phyloP scores from a whole-genome alignment of 2,113 vertebrate genomes.

The Psilopogon haemacephalus region DNA sequence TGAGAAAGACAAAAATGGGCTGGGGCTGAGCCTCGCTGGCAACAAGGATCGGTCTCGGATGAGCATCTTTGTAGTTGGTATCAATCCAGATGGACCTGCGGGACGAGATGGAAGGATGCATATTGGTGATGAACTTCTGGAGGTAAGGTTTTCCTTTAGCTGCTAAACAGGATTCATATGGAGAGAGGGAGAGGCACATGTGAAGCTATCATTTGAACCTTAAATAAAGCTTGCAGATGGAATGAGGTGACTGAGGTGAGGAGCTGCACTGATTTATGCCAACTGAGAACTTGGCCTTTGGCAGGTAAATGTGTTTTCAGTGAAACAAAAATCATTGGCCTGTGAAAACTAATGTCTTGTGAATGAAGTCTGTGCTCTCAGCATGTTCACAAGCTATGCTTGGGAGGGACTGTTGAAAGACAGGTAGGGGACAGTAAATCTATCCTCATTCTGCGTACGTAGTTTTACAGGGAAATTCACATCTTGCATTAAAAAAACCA shows the following conservation, averaged over 20 bases:
- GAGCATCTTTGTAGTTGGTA: conserved; percentile 95
- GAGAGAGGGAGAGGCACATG: neutral
- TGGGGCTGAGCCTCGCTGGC: conserved; percentile 95
- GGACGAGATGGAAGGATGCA: conserved; percentile 84
- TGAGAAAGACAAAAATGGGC: conserved; percentile 92
- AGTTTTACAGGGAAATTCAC: conserved; percentile 55
- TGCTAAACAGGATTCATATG: neutral
- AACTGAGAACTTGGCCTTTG: conserved; percentile 54
- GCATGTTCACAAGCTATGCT: conserved; percentile 35
- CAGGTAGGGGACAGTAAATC: conserved; percentile 52
- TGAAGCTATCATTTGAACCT: neutral
- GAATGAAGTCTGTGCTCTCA: conserved; percentile 48
- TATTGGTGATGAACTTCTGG: conserved; percentile 90
- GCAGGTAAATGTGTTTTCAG: conserved; percentile 59
- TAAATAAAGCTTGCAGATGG: conserved; percentile 19
- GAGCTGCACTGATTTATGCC: conserved; percentile 40
- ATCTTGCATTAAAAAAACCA: neutral
- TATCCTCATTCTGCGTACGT: conserved; percentile 5
- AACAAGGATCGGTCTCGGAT: conserved; percentile 90
- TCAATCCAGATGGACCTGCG: conserved; percentile 86
- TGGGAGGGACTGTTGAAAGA: conserved; percentile 43
- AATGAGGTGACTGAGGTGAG: conserved; percentile 17
- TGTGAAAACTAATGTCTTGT: conserved; percentile 61
- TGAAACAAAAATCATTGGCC: conserved; percentile 41
- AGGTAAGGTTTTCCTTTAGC: conserved; percentile 76